phyloP scores from a whole-genome alignment of 1,140 invertebrate species.

The Microplitis mediator region DNA sequence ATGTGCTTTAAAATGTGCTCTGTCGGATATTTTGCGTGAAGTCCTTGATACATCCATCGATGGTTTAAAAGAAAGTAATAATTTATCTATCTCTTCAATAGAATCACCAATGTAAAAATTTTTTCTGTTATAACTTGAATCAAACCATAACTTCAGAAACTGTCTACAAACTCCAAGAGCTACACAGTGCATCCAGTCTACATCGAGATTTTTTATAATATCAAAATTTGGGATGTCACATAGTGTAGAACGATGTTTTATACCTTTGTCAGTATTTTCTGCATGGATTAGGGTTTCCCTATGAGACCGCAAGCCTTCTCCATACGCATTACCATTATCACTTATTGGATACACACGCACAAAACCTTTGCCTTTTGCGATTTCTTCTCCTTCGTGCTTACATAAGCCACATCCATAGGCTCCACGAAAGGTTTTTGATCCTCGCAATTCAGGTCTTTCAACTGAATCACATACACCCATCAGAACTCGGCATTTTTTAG shows the following conservation, averaged over 20 bases:
- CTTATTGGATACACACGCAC: no score
- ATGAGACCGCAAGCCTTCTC: no score
- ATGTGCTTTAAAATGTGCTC: slow-evolving; percentile 43
- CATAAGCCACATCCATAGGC: no score
- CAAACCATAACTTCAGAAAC: slow-evolving; percentile 36
- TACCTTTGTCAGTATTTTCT: not conserved
- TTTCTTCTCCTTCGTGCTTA: no score
- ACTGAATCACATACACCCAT: no score
- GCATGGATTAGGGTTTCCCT: not conserved
- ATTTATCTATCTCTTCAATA: slow-evolving; percentile 10
- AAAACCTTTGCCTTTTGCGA: no score
- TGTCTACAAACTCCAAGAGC: slow-evolving; percentile 35
- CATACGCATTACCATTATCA: no score
- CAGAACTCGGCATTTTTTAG: no score
- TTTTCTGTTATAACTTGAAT: slow-evolving; percentile 24
- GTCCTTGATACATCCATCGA: slow-evolving; percentile 32
- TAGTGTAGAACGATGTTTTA: not conserved
- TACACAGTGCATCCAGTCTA: slow-evolving; percentile 45
- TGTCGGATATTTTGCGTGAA: slow-evolving; percentile 33
- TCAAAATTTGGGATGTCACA: slow-evolving; percentile 34
- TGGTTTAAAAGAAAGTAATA: slow-evolving; percentile 14
- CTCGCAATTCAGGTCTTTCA: no score
- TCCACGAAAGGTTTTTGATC: no score
- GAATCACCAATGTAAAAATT: slow-evolving; percentile 19
- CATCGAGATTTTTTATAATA: slow-evolving; percentile 31